A percentile compares a stretch with the other conserved stretches of the same genome.
These are phyloP conservation scores for Oreortyx pictus DNA, from an alignment of 2,797 vertebrate genomes.

Conservation along the genomic window DNA sequence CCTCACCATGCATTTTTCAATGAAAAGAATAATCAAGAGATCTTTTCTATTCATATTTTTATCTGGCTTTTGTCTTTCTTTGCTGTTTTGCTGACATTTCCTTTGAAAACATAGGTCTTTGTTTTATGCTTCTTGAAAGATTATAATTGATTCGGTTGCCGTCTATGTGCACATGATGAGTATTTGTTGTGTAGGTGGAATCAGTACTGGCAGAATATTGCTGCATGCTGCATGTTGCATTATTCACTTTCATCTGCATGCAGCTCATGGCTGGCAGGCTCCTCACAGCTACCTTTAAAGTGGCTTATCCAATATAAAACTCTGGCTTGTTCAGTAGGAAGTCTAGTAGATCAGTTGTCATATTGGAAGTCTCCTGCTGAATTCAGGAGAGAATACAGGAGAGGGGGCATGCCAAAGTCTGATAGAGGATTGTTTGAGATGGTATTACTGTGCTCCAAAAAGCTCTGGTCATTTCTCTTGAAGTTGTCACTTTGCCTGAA, in stretches of 20 bases:
- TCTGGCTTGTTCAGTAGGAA: conserved; percentile 68
- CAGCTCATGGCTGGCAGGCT: conserved; percentile 71
- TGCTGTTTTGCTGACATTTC: conserved; percentile 60
- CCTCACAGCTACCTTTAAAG: conserved; percentile 74
- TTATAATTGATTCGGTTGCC: conserved; percentile 70
- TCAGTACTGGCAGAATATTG: conserved; percentile 68
- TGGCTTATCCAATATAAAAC: conserved; percentile 66
- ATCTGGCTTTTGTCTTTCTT: conserved; percentile 58
- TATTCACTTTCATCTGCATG: conserved; percentile 80
- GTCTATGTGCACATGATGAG: conserved; percentile 51
- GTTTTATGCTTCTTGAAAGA: conserved; percentile 61
- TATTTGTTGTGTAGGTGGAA: conserved; percentile 76
- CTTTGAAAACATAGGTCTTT: conserved; percentile 59
- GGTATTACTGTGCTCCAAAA: conserved; percentile 6
- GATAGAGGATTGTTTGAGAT: conserved; percentile 31
- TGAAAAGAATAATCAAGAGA: conserved; percentile 35
- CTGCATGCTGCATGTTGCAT: conserved; percentile 76
- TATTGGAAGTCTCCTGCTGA: conserved; percentile 65
- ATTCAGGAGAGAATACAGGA: conserved; percentile 64
- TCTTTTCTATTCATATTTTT: conserved; percentile 49
- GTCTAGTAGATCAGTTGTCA: conserved; percentile 72
- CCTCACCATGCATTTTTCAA: background rate
- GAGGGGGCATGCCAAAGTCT: background rate
- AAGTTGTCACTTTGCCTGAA: conserved; percentile 9
- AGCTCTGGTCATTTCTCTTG: conserved; percentile 47